A percentile compares a stretch with the other conserved stretches of the same genome.
phyloP scores from a whole-genome alignment of 1,140 invertebrate species.

The Sinonovacula constricta region DNA sequence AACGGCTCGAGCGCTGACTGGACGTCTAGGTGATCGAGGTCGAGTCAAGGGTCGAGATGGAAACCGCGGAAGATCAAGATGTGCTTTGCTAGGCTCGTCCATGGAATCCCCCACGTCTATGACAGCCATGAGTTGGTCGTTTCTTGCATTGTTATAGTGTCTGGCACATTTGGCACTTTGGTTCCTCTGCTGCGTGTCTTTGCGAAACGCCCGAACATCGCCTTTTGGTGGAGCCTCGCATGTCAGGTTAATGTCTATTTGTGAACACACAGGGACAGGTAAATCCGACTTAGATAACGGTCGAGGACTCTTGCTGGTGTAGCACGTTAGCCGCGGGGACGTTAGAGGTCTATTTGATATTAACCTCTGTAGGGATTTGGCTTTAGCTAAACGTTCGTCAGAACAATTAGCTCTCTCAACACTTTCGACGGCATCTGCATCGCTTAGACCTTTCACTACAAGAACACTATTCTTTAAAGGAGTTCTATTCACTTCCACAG shows the following conservation, averaged over 20 bases:
- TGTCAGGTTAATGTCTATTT: conserved; percentile 39
- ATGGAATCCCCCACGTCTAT: neutral
- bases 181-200: conserved; percentile 14
- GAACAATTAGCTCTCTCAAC: neutral
- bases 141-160: neutral
- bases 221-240: conserved; percentile 30
- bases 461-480: neutral
- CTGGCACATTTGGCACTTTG: conserved; percentile 14
- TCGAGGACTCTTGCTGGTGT: conserved; percentile 16
- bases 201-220: conserved; percentile 18
- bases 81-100: neutral
- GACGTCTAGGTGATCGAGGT: conserved; percentile 14
- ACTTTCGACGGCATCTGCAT: conserved; percentile 25
- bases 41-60: conserved; percentile 31
- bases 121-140: neutral
- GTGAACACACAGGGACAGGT: too few relatives aligned
- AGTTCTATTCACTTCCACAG: neutral
- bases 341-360: conserved; percentile 10
- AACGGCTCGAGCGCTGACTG: neutral
- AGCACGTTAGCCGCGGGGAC: conserved; percentile 4
- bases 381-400: conserved; percentile 10
- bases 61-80: neutral
- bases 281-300: too few relatives aligned
- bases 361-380: conserved; percentile 10
- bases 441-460: conserved; percentile 24